Evolutionary conservation across 1,140 invertebrate species (phyloP).

Genomic region (Macrosteles quadrilineatus): DNA sequence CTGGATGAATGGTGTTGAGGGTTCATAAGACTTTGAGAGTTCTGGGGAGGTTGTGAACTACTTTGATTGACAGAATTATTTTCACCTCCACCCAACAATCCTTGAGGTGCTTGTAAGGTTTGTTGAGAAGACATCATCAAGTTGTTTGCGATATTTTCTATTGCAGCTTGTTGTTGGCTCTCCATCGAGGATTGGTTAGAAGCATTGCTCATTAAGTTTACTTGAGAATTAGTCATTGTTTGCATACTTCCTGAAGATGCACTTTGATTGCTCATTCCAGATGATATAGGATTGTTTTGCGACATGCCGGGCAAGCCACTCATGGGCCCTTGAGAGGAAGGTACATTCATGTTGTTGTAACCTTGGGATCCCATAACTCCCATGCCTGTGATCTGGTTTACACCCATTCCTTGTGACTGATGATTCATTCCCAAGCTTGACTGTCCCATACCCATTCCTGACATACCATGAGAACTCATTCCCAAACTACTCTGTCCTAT

Average conservation of each 20-base stretch:
- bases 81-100: not conserved
- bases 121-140: conserved; percentile 19
- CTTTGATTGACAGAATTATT: not conserved
- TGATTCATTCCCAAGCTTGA: conserved; percentile 12
- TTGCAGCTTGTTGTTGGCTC: conserved; percentile 14
- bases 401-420: conserved; percentile 3
- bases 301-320: not conserved
- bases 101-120: not conserved
- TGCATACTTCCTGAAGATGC: not conserved
- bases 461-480: conserved; percentile 1
- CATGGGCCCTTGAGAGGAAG: not conserved
- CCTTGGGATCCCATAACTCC: conserved; percentile 1
- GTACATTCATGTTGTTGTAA: not conserved
- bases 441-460: conserved; percentile 5
- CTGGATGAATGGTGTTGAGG: not conserved
- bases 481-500: conserved; percentile 8
- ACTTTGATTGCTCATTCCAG: not conserved
- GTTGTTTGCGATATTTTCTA: conserved; percentile 11
- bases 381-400: too few species aligned
- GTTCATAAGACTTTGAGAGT: not conserved
- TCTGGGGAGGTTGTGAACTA: not conserved
- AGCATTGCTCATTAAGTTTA: not conserved
- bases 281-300: not conserved
- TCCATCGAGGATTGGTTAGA: not conserved
- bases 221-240: not conserved